Base-by-base conservation (phyloP, 2,113 vertebrate species). In the Chloebia gouldiae region DNA sequence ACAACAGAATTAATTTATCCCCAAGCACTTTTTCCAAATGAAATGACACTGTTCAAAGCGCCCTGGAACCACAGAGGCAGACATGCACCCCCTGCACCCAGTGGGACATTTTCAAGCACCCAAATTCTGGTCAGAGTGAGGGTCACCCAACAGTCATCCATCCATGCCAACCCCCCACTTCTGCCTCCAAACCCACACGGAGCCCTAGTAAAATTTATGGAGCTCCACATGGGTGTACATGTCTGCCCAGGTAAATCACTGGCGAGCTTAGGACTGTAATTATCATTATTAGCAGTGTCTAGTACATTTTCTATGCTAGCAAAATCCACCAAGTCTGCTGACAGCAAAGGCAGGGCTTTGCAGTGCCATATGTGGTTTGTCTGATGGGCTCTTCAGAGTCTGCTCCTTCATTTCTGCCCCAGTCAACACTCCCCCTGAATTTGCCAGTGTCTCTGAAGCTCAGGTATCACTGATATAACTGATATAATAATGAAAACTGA, bases 271-370 rank as follows among this genome's bases (percentile, higher is more conserved):
- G 76, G 78, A 40, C 95, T 96, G 33, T 94, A 97, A 95, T 94
- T 95, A 96, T 93, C 82, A 40, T 71, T 88, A 94, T 96, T 88
- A 86, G 85, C 76, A 96, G 64, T 60, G 95, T 90, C 93, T 96
- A 95, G 92, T 33, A 57, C 72, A 37, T 90, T 92, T 96, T 95
- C 81, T 64, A 73, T 5, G 65, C 57, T 68, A 79, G 76, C 76
- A 93, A 94, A 94, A 78, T 69, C 50, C 61, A 90, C 82, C 71
- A 42, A 66, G 83, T 42, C 72, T 68, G 77, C 91, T 92, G 69
- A 53, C n/a, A 86, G 45, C 51, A 60, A 56, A 19, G 24, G 13
- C 31, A 8, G 72, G 69, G 68, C 56, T 89, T 64, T 40, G n/a
- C 72, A 71, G 51, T 15, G 50, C 49, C 72, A 19, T 17, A 6